These are phyloP conservation scores for Mormyrus proboscirostris DNA, from an alignment of 2,797 vertebrate species.

Conservation along the genomic window DNA sequence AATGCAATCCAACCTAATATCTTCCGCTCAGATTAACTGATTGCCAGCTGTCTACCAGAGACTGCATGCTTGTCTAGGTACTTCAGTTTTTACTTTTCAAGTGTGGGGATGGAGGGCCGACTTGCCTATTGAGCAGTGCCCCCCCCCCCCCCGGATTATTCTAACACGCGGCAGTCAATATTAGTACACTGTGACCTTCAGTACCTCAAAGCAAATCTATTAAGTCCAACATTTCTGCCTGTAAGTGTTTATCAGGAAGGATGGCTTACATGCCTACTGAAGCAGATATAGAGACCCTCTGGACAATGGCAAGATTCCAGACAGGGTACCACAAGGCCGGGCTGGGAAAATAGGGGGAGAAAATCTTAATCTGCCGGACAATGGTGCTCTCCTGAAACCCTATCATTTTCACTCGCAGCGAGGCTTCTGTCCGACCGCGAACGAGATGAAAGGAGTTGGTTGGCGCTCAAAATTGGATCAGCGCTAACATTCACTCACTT, in stretches of 20 bases:
- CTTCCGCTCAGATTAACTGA: neutral
- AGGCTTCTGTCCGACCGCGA: conserved; percentile 83
- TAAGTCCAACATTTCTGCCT: conserved; percentile 84
- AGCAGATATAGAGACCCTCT: conserved; percentile 76
- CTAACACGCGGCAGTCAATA: conserved; percentile 65
- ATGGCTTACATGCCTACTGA: conserved; percentile 82
- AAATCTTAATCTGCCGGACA: conserved; percentile 98
- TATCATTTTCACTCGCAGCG: conserved; percentile 95
- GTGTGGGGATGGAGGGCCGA: neutral
- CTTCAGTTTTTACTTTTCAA: conserved; percentile 8
- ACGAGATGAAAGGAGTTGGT: conserved; percentile 85
- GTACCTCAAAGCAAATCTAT: conserved; percentile 81
- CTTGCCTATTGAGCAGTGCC: neutral
- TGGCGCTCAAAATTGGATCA: conserved; percentile 96
- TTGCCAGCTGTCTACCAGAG: neutral
- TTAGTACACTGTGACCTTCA: conserved; percentile 77
- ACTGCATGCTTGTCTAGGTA: neutral
- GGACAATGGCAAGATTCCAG: conserved; percentile 79
- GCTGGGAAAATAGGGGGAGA: conserved; percentile 88
- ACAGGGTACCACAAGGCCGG: conserved; percentile 74
- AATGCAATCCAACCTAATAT: neutral
- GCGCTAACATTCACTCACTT: conserved; percentile 93
- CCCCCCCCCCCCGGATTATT: neutral
- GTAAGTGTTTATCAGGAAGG: conserved; percentile 85
- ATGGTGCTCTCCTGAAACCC: conserved; percentile 91